A percentile compares a stretch with the other conserved stretches of the same genome.
Conservation (phyloP, 37 sponge, comb jelly and placozoan species). For the Mnemiopsis leidyi region DNA sequence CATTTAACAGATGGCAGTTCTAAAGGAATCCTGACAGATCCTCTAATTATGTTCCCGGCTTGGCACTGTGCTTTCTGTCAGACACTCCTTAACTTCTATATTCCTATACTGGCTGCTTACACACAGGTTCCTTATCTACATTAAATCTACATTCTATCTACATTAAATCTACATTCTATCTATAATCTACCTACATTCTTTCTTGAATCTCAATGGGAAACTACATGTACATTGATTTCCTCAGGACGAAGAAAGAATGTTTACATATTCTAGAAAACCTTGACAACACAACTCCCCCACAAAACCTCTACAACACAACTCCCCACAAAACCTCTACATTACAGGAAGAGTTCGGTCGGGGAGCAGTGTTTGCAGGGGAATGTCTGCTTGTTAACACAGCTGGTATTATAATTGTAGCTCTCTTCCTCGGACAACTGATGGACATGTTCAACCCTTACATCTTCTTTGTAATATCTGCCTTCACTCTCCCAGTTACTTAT, state of each 20-base stretch:
- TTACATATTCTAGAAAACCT: too few species aligned
- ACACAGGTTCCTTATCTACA: neutral
- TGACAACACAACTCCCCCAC: too few species aligned
- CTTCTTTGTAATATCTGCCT: slow-evolving; percentile 19
- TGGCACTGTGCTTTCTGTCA: neutral
- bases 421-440: slow-evolving; percentile 27
- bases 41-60: neutral
- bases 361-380: neutral
- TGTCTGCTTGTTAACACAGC: slow-evolving; percentile 24
- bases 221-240: too few species aligned
- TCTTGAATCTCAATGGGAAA: too few species aligned
- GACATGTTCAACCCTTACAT: slow-evolving; percentile 18
- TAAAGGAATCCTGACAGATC: neutral
- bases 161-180: too few species aligned
- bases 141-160: neutral
- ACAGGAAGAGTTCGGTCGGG: neutral
- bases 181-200: too few species aligned
- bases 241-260: too few species aligned
- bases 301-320: too few species aligned
- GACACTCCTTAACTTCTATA: neutral
- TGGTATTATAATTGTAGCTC: neutral
- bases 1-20: neutral
- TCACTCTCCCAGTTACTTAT: neutral
- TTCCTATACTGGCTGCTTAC: slow-evolving; percentile 12
- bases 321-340: too few species aligned